Conservation (phyloP, 2,113 vertebrate species). For the Isichthys henryi region DNA sequence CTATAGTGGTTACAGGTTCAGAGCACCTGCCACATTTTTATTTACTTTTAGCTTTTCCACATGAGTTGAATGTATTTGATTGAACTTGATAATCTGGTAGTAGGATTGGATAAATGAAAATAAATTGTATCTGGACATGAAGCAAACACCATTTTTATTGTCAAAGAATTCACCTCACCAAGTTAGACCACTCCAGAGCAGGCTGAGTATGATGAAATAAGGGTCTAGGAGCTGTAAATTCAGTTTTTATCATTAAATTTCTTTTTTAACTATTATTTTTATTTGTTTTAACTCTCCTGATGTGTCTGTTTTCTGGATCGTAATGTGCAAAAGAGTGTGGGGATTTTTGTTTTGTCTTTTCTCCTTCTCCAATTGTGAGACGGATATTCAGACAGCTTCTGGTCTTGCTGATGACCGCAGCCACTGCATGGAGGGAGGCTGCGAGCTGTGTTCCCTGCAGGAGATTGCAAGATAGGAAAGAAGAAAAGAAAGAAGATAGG, state of each 20-base stretch:
- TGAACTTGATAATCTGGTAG: neutral
- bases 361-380: neutral
- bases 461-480: neutral
- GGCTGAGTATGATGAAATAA: constrained; percentile 4
- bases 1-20: neutral
- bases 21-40: neutral
- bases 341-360: neutral
- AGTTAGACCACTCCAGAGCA: neutral
- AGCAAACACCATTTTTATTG: neutral
- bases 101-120: neutral
- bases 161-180: neutral
- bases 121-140: neutral
- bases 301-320: neutral
- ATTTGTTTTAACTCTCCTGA: neutral
- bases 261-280: neutral
- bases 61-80: neutral
- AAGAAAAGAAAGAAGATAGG: neutral
- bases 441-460: neutral
- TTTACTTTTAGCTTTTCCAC: neutral
- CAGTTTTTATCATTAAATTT: neutral
- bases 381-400: neutral
- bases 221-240: neutral
- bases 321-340: neutral
- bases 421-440: neutral
- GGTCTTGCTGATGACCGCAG: neutral